These are phyloP conservation scores for Diogma glabrata DNA, from an alignment of 2,888 invertebrate genomes.

Conservation along the genomic window DNA sequence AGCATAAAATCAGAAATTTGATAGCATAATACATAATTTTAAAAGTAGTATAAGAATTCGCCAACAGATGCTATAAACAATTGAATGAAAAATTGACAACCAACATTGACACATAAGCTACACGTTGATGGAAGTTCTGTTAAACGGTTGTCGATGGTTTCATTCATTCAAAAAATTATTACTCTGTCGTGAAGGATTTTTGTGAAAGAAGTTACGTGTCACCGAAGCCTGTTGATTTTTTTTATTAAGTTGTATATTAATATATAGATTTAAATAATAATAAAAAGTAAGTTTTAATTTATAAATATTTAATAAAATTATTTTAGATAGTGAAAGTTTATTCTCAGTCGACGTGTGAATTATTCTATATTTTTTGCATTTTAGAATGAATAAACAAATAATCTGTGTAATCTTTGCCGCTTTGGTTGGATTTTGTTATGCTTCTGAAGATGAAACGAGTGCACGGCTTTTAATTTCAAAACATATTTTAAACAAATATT, in stretches of 20 bases:
- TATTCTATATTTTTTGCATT: not conserved
- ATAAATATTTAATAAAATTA: not conserved
- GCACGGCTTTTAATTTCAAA: slow-evolving; percentile 84
- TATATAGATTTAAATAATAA: not conserved
- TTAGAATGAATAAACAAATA: slow-evolving; percentile 8
- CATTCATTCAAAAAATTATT: too few species aligned
- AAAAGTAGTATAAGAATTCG: too few species aligned
- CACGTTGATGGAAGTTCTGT: slow-evolving; percentile 4
- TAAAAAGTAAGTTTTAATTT: not conserved
- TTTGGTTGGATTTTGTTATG: slow-evolving; percentile 24
- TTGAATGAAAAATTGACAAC: slow-evolving; percentile 2
- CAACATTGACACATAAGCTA: slow-evolving; percentile 9
- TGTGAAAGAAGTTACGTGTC: not conserved
- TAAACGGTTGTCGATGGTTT: too few species aligned
- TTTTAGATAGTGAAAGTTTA: not conserved
- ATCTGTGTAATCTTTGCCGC: slow-evolving; percentile 11
- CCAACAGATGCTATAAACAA: too few species aligned
- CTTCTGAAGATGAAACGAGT: slow-evolving; percentile 53
- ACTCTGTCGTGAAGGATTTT: not conserved
- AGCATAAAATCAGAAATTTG: too few species aligned
- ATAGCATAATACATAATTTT: too few species aligned
- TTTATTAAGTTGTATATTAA: slow-evolving; percentile 5
- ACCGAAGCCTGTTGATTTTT: too few species aligned
- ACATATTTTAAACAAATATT: slow-evolving; percentile 87
- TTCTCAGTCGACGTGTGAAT: slow-evolving; percentile 5